phyloP scores from a whole-genome alignment of 2,888 invertebrate species.

The Lasioglossum lativentre region DNA sequence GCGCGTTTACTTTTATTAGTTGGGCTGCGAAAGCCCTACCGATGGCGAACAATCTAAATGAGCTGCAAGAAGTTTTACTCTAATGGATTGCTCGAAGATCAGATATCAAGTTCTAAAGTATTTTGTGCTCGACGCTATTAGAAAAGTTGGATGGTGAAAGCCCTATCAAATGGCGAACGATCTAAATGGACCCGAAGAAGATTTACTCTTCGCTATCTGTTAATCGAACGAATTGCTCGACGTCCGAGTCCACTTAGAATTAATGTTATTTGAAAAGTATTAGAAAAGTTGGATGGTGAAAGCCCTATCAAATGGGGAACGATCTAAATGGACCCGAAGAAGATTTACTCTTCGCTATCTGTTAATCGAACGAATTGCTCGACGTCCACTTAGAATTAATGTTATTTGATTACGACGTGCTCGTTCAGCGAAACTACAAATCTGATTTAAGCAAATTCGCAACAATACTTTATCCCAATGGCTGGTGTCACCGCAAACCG shows the following conservation, averaged over 20 bases:
- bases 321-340: not conserved
- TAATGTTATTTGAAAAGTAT: too few relatives aligned
- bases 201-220: not conserved
- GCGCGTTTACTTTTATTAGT: not conserved
- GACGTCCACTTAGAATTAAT: not conserved
- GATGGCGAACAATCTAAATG: not conserved
- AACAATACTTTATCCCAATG: not conserved
- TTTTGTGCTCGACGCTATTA: not conserved
- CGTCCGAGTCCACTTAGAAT: not conserved
- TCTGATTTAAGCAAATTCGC: not conserved
- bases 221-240: not conserved
- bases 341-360: not conserved
- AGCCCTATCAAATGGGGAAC: not conserved
- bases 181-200: not conserved
- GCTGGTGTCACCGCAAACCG: not conserved
- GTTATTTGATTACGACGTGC: not conserved
- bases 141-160: not conserved
- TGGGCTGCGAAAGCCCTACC: not conserved
- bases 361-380: not conserved
- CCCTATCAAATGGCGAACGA: not conserved
- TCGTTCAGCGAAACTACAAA: not conserved
- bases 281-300: not conserved
- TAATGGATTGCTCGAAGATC: not conserved
- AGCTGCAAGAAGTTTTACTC: not conserved
- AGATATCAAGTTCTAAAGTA: not conserved